Conservation (phyloP, 2,888 invertebrate species). For the Trimorus sp. region DNA sequence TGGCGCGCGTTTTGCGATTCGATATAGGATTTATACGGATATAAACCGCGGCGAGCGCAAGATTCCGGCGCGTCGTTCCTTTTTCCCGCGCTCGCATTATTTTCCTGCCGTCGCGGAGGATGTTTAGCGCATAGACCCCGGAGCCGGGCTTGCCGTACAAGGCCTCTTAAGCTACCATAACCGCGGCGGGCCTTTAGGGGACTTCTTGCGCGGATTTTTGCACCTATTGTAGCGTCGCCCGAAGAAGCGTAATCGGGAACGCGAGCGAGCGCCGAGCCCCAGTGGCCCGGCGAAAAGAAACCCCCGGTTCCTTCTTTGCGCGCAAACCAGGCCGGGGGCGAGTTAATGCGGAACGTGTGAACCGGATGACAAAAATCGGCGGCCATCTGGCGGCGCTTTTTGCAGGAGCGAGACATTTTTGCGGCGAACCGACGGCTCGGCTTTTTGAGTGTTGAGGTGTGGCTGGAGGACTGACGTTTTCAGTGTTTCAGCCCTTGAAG, state of each 20-base stretch:
- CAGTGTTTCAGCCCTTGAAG: too few species aligned
- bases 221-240: too few species aligned
- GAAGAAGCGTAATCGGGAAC: constrained; percentile 43
- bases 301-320: not conserved
- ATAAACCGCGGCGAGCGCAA: constrained; percentile 32
- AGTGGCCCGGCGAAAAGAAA: constrained; percentile 37
- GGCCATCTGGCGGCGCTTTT: not conserved
- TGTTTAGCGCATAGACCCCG: constrained; percentile 34
- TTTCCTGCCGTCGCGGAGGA: constrained; percentile 29
- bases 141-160: constrained; percentile 53
- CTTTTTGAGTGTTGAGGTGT: too few species aligned
- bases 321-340: not conserved
- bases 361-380: not conserved
- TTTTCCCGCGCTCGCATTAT: constrained; percentile 35
- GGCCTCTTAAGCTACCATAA: constrained; percentile 54
- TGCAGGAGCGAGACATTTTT: too few species aligned
- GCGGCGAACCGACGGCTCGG: too few species aligned
- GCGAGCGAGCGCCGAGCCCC: constrained; percentile 19
- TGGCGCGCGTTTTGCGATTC: constrained; percentile 38
- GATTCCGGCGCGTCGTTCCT: constrained; percentile 36
- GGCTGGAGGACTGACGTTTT: too few species aligned
- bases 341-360: constrained; percentile 51
- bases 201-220: constrained; percentile 60
- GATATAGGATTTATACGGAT: constrained; percentile 49
- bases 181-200: constrained; percentile 49